phyloP scores from a whole-genome alignment of 2,888 invertebrate genomes.

The Disparrhopalites patrizii region DNA sequence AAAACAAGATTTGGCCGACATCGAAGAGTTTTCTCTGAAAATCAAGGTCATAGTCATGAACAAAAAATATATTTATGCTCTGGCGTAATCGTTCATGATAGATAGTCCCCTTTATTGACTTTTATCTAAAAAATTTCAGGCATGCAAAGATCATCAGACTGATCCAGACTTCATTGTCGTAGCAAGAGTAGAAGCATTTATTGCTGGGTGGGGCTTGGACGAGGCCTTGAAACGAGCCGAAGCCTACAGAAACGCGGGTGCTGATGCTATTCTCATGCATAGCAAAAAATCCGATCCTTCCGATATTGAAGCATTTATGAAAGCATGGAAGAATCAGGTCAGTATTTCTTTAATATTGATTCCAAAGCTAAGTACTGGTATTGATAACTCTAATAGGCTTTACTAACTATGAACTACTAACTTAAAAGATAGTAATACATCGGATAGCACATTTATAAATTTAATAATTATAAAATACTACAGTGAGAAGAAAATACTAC shows the following conservation, averaged over 20 bases:
- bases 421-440: no score
- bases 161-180: slow-evolving; percentile 55
- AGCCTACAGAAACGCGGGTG: slow-evolving; percentile 50
- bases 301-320: slow-evolving; percentile 54
- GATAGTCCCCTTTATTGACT: background rate
- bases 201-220: slow-evolving; percentile 50
- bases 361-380: no score
- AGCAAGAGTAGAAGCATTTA: slow-evolving; percentile 53
- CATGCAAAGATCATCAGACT: slow-evolving; percentile 53
- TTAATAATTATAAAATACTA: no score
- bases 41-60: slow-evolving; percentile 50
- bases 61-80: background rate
- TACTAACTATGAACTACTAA: no score
- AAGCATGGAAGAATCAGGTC: slow-evolving; percentile 54
- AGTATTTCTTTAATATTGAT: slow-evolving; percentile 2
- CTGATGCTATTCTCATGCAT: slow-evolving; percentile 54
- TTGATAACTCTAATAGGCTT: no score
- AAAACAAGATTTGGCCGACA: slow-evolving; percentile 53
- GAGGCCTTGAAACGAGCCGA: slow-evolving; percentile 50
- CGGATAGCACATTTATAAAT: no score
- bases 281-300: slow-evolving; percentile 53
- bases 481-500: no score
- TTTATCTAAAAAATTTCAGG: slow-evolving; percentile 49
- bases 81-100: background rate
- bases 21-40: slow-evolving; percentile 54